A percentile compares a stretch with the other conserved stretches of the same genome.
Conservation (phyloP, 2,113 vertebrate genomes). For the Trichomycterus rosablanca region DNA sequence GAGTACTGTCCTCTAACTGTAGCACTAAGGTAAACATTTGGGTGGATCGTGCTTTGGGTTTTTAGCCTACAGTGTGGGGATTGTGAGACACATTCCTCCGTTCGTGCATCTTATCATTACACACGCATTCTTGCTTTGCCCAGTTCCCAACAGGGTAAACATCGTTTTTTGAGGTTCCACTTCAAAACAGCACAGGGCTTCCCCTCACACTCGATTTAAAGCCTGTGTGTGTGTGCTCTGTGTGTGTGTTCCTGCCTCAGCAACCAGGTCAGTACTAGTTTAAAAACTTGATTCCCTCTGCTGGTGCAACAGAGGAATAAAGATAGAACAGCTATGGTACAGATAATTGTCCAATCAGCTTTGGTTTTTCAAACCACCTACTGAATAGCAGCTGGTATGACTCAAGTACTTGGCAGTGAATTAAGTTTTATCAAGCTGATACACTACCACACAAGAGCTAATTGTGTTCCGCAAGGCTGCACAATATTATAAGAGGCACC, state of each 20-base stretch:
- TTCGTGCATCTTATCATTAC: slow-evolving; percentile 56
- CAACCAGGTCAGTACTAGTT: slow-evolving; percentile 36
- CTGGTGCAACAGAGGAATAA: slow-evolving; percentile 44
- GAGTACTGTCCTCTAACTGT: slow-evolving; percentile 21
- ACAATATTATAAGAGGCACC: too few species aligned
- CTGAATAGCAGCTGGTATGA: too few species aligned
- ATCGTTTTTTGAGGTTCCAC: slow-evolving; percentile 63
- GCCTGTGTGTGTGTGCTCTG: too few species aligned
- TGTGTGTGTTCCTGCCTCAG: too few species aligned
- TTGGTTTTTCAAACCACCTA: too few species aligned
- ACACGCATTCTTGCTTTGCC: slow-evolving; percentile 66
- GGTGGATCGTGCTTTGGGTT: slow-evolving; percentile 54
- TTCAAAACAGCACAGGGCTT: slow-evolving; percentile 68
- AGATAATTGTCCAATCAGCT: slow-evolving; percentile 37
- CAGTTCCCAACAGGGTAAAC: slow-evolving; percentile 59
- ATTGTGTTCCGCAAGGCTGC: too few species aligned
- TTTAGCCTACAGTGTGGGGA: slow-evolving; percentile 63
- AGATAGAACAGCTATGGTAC: slow-evolving; percentile 50
- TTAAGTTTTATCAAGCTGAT: too few species aligned
- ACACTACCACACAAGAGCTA: too few species aligned
- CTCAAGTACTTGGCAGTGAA: too few species aligned
- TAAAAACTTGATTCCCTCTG: slow-evolving; percentile 35
- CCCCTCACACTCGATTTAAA: slow-evolving; percentile 49
- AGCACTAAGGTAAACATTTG: slow-evolving; percentile 59
- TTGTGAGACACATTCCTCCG: slow-evolving; percentile 67